Evolutionary conservation across 2,113 vertebrate genomes (phyloP).

Genomic region (Apteryx owenii): DNA sequence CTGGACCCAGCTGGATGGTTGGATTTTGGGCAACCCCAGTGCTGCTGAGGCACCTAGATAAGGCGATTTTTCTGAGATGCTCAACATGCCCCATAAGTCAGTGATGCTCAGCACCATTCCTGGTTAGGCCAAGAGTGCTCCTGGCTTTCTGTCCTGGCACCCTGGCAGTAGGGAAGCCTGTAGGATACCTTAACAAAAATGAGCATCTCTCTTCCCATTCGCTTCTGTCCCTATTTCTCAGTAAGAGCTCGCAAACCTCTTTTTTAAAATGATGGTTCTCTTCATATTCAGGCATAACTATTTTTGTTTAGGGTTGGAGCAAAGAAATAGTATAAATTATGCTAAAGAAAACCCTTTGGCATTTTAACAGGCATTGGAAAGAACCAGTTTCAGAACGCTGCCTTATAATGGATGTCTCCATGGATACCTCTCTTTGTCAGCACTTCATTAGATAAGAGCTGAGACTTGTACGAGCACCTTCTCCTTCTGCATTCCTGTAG

Average conservation of each 20-base stretch:
- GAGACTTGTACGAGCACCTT: neutral
- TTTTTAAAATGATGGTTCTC: neutral
- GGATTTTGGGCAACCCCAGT: neutral
- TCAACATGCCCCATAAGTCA: neutral
- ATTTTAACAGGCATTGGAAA: conserved; percentile 40
- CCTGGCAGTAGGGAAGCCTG: neutral
- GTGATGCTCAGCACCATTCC: neutral
- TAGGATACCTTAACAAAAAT: neutral
- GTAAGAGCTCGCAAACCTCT: neutral
- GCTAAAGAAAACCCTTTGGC: conserved; percentile 50
- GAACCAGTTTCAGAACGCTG: conserved; percentile 25
- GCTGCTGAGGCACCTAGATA: neutral
- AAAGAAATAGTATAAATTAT: conserved; percentile 23
- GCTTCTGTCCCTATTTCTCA: neutral
- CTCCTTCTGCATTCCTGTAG: conserved; percentile 26
- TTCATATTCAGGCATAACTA: neutral
- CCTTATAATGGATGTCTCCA: conserved; percentile 55
- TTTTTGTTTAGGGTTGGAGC: conserved; percentile 29
- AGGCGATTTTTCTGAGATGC: neutral
- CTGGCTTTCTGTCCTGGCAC: neutral
- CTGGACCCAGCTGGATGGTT: neutral
- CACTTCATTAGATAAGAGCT: conserved; percentile 48
- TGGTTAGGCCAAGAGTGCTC: neutral
- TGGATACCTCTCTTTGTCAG: conserved; percentile 63
- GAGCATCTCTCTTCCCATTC: neutral